Conservation (phyloP, 2,888 invertebrate genomes). For the Parnassius orleans region DNA sequence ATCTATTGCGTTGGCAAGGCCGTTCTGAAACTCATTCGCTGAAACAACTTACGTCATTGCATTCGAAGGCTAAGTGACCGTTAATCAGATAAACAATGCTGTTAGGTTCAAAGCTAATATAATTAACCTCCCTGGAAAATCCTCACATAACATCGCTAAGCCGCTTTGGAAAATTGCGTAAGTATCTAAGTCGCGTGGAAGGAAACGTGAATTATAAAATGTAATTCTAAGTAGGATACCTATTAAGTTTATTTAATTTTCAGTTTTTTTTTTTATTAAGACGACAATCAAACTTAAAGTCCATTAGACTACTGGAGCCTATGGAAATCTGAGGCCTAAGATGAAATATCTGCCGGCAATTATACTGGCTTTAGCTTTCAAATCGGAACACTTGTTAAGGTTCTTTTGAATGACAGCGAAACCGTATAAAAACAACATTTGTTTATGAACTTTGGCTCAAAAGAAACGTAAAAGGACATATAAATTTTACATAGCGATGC, state of each 20-base stretch:
- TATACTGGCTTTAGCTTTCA: too few species aligned
- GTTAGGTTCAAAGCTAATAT: slow-evolving; percentile 35
- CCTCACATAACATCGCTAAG: slow-evolving; percentile 19
- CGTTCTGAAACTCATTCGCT: slow-evolving; percentile 64
- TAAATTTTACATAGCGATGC: too few species aligned
- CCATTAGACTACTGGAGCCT: too few species aligned
- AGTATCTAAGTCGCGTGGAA: slow-evolving; percentile 7
- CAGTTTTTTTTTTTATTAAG: background rate
- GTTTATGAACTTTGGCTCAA: too few species aligned
- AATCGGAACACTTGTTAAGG: too few species aligned
- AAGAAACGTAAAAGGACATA: too few species aligned
- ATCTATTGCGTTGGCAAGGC: slow-evolving; percentile 59
- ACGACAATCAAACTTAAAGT: too few species aligned
- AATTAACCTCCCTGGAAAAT: slow-evolving; percentile 28
- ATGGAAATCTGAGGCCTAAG: too few species aligned
- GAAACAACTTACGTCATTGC: slow-evolving; percentile 75
- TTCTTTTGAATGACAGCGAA: too few species aligned
- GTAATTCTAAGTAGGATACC: background rate
- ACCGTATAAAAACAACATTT: too few species aligned
- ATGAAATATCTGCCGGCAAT: too few species aligned
- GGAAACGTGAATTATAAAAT: slow-evolving; percentile 1
- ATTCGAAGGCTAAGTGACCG: slow-evolving; percentile 62
- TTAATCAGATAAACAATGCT: slow-evolving; percentile 58
- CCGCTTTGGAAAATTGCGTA: slow-evolving; percentile 25
- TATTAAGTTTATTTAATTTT: background rate